Evolutionary conservation across 2,797 vertebrate species (phyloP).

Genomic region (Enteromius viviparus): DNA sequence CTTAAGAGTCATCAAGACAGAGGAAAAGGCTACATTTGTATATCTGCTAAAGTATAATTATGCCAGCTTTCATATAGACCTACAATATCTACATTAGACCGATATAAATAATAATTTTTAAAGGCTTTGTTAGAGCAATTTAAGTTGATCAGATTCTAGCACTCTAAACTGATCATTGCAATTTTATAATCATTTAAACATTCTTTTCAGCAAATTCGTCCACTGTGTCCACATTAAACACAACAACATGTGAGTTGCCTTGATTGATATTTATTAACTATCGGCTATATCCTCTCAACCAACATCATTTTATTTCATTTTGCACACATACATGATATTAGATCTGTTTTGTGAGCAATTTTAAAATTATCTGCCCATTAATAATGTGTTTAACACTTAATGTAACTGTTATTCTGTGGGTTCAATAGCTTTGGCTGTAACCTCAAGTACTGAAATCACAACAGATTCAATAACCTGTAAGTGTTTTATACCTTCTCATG

Average conservation of each 20-base stretch:
- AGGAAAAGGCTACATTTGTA: not conserved
- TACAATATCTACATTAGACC: not conserved
- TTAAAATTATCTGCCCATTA: not conserved
- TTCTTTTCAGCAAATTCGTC: not conserved
- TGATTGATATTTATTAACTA: not conserved
- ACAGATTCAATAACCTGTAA: not conserved
- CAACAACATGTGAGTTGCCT: not conserved
- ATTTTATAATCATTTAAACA: not conserved
- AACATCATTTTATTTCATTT: not conserved
- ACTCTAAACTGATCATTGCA: not conserved
- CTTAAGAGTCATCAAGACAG: not conserved
- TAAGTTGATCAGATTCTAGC: not conserved
- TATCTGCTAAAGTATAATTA: not conserved
- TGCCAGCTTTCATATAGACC: not conserved
- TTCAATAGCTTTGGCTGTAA: conserved; percentile 17
- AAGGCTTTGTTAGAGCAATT: not conserved
- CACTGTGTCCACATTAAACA: not conserved
- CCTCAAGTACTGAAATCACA: not conserved
- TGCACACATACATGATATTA: not conserved
- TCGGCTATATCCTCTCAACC: not conserved
- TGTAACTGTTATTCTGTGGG: not conserved
- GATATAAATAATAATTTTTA: too few relatives aligned
- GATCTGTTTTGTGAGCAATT: not conserved
- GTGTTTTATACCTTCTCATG: not conserved
- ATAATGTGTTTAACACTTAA: not conserved